Evolutionary conservation across 2,888 invertebrate genomes (phyloP).

Genomic region (Drosophila robusta): DNA sequence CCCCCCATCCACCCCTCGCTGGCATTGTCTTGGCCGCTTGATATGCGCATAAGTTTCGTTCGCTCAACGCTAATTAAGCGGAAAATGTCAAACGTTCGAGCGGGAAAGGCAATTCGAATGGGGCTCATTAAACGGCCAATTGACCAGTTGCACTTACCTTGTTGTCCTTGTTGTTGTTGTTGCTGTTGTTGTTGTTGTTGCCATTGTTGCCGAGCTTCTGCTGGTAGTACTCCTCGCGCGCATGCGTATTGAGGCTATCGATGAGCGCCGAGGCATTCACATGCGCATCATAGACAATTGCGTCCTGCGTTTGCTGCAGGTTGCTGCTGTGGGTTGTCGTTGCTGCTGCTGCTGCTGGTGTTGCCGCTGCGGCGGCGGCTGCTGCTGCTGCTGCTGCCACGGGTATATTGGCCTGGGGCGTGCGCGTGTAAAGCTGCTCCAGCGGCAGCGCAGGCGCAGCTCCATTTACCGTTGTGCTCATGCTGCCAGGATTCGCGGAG

Average conservation of each 20-base stretch:
- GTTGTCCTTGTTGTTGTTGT: conserved; percentile 75
- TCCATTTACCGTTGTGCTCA: conserved; percentile 46
- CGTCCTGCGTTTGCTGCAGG: conserved; percentile 48
- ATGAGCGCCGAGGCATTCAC: conserved; percentile 85
- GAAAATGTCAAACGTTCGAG: conserved; percentile 39
- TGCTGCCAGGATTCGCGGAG: conserved; percentile 22
- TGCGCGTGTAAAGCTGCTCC: conserved; percentile 72
- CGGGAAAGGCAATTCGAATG: conserved; percentile 39
- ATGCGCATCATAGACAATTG: conserved; percentile 83
- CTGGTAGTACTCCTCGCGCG: conserved; percentile 84
- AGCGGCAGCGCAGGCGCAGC: conserved; percentile 63
- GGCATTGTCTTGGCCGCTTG: conserved; percentile 45
- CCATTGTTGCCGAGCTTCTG: conserved; percentile 69
- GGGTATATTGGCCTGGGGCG: conserved; percentile 72
- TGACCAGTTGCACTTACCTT: conserved; percentile 70
- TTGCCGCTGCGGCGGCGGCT: conserved; percentile 44
- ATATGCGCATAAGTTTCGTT: conserved; percentile 39
- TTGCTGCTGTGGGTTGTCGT: conserved; percentile 33
- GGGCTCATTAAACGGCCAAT: conserved; percentile 46
- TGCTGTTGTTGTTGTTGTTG: conserved; percentile 71
- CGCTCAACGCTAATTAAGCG: conserved; percentile 62
- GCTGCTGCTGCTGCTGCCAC: conserved; percentile 47
- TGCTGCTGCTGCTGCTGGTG: conserved; percentile 43
- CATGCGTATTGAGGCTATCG: conserved; percentile 84
- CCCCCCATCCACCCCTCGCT: background rate